A percentile compares a stretch with the other conserved stretches of the same genome.
Evolutionary conservation across 1,140 invertebrate species (phyloP).

Genomic region (Drosophila nebulosa): DNA sequence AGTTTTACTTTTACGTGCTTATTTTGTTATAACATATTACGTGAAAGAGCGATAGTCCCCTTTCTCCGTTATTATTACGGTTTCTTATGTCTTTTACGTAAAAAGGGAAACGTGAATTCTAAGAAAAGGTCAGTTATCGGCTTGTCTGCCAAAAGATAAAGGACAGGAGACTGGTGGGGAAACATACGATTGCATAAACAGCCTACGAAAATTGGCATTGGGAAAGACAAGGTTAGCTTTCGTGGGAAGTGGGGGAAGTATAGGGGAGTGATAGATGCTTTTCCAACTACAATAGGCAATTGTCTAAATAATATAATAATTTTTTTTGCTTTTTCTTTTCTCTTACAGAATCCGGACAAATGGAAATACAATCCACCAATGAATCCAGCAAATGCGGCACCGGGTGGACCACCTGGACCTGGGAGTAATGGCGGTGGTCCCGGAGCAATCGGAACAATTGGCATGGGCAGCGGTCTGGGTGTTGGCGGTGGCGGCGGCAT

Average conservation of each 20-base stretch:
- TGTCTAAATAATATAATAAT: slow-evolving; percentile 1
- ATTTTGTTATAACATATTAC: not conserved
- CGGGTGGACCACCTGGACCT: slow-evolving; percentile 65
- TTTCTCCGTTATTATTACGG: not conserved
- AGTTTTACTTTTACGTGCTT: not conserved
- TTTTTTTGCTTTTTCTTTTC: slow-evolving; percentile 30
- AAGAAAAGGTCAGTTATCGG: not conserved
- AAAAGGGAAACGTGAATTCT: not conserved
- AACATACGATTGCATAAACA: slow-evolving; percentile 42
- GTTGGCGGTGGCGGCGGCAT: slow-evolving; percentile 42
- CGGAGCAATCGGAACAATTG: slow-evolving; percentile 69
- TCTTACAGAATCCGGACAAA: slow-evolving; percentile 86
- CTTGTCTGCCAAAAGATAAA: not conserved
- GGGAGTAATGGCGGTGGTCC: slow-evolving; percentile 65
- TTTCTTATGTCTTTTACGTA: not conserved
- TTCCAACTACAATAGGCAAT: not conserved
- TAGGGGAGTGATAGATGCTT: too few relatives aligned
- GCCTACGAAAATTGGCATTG: slow-evolving; percentile 31
- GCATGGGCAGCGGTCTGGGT: slow-evolving; percentile 66
- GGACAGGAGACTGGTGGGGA: not conserved
- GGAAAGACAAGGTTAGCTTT: not conserved
- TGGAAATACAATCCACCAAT: slow-evolving; percentile 84
- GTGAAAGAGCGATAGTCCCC: not conserved
- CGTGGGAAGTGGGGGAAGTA: not conserved
- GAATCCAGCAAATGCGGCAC: slow-evolving; percentile 73